These are phyloP conservation scores for Lysandra bellargus DNA, from an alignment of 2,888 invertebrate species.

Conservation along the genomic window DNA sequence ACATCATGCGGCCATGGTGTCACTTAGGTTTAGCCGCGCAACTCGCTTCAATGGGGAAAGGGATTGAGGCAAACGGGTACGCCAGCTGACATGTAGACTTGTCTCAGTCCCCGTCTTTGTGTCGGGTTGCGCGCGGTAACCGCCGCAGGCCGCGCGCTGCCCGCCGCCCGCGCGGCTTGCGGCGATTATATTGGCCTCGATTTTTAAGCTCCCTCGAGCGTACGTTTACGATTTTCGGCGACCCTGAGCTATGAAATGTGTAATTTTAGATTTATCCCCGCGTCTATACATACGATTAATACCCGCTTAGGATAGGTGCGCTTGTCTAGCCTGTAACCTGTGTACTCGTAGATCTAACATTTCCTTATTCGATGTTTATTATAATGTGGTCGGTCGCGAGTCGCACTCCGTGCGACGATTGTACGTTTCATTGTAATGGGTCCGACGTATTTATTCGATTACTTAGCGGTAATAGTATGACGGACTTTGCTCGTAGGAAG, in stretches of 20 bases:
- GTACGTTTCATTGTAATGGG: slow-evolving; percentile 78
- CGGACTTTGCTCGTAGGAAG: slow-evolving; percentile 33
- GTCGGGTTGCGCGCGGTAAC: slow-evolving; percentile 37
- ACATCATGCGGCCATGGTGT: slow-evolving; percentile 80
- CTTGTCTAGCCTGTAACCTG: slow-evolving; percentile 58
- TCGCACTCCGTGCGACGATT: slow-evolving; percentile 59
- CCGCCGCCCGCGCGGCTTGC: slow-evolving; percentile 46
- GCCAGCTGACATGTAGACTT: background rate
- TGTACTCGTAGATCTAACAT: slow-evolving; percentile 49
- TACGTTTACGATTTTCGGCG: slow-evolving; percentile 53
- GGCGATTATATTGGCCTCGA: slow-evolving; percentile 74
- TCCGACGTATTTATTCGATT: slow-evolving; percentile 48
- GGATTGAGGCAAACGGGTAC: background rate
- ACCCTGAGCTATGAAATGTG: slow-evolving; percentile 78
- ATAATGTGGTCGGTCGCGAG: slow-evolving; percentile 48
- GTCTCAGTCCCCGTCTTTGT: background rate
- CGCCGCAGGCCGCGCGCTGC: slow-evolving; percentile 55
- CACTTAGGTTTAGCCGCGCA: slow-evolving; percentile 62
- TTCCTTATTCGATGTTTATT: slow-evolving; percentile 42
- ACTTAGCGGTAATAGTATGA: slow-evolving; percentile 38
- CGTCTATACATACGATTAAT: slow-evolving; percentile 45
- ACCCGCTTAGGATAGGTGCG: slow-evolving; percentile 53
- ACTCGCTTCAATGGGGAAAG: slow-evolving; percentile 37
- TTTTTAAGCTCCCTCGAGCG: slow-evolving; percentile 63
- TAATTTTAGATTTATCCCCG: slow-evolving; percentile 58